Evolutionary conservation across 2,888 invertebrate genomes (phyloP).

Genomic region (Isoperla grammatica): DNA sequence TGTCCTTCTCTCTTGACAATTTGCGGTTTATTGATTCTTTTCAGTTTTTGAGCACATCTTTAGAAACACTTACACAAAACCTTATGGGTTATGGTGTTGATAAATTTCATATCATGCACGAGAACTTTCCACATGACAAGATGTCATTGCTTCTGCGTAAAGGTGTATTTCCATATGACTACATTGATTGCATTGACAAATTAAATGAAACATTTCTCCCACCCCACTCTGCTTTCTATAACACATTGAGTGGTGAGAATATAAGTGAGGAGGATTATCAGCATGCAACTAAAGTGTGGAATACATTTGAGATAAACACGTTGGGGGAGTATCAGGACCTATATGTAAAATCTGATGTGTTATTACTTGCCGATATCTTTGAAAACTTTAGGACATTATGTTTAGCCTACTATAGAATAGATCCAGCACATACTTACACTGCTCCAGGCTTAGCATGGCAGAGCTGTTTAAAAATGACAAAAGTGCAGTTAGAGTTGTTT

Average conservation of each 20-base stretch:
- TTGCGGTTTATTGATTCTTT: conserved; percentile 35
- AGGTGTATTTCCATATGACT: conserved; percentile 39
- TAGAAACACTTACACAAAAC: conserved; percentile 35
- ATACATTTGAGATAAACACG: conserved; percentile 32
- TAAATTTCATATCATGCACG: background rate
- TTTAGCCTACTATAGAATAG: conserved; percentile 35
- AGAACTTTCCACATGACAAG: background rate
- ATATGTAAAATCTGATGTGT: conserved; percentile 37
- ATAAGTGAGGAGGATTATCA: conserved; percentile 31
- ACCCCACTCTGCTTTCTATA: conserved; percentile 31
- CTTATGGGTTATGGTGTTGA: conserved; percentile 17
- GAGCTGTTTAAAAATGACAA: conserved; percentile 39
- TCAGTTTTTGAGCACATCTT: conserved; percentile 36
- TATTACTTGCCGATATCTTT: conserved; percentile 37
- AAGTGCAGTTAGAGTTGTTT: conserved; percentile 37
- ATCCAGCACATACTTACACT: conserved; percentile 39
- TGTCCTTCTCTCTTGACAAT: conserved; percentile 23
- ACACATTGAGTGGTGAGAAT: conserved; percentile 22
- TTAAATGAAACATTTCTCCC: conserved; percentile 28
- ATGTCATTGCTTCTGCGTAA: conserved; percentile 32
- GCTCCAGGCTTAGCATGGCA: conserved; percentile 38
- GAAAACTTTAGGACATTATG: conserved; percentile 37
- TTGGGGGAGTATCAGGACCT: conserved; percentile 36
- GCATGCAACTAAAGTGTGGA: conserved; percentile 35
- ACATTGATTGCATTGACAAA: conserved; percentile 33